Conservation (phyloP, 2,888 invertebrate species). For the Acleris laterana region DNA sequence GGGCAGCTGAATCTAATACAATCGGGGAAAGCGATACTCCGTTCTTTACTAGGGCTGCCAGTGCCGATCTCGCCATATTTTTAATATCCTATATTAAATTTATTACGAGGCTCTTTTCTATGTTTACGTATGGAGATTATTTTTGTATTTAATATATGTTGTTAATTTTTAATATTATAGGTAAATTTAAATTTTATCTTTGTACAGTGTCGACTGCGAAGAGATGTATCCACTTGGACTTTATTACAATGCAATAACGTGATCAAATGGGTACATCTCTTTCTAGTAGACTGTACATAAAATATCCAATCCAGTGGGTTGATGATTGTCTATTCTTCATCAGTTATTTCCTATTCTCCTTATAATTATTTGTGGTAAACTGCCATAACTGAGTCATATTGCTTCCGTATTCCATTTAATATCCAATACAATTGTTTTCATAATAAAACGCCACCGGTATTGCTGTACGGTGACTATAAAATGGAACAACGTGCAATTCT, state of each 20-base stretch:
- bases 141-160: too few relatives aligned
- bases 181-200: too few relatives aligned
- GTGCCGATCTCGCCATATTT: conserved; percentile 32
- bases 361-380: conserved; percentile 14
- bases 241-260: too few relatives aligned
- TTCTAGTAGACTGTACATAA: too few relatives aligned
- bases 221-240: too few relatives aligned
- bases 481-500: conserved; percentile 41
- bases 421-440: conserved; percentile 28
- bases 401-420: conserved; percentile 28
- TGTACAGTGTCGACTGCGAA: too few relatives aligned
- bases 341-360: too few relatives aligned
- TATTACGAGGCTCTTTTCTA: neutral
- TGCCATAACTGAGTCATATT: conserved; percentile 11
- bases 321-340: too few relatives aligned
- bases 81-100: neutral
- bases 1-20: conserved; percentile 85
- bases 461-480: conserved; percentile 35
- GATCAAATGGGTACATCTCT: too few relatives aligned
- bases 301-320: too few relatives aligned
- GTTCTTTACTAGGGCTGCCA: conserved; percentile 68
- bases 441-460: conserved; percentile 34
- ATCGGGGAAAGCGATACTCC: conserved; percentile 81
- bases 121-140: too few relatives aligned
- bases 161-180: too few relatives aligned